Conservation (phyloP, 1,140 invertebrate species). For the Heliconius hewitsoni region DNA sequence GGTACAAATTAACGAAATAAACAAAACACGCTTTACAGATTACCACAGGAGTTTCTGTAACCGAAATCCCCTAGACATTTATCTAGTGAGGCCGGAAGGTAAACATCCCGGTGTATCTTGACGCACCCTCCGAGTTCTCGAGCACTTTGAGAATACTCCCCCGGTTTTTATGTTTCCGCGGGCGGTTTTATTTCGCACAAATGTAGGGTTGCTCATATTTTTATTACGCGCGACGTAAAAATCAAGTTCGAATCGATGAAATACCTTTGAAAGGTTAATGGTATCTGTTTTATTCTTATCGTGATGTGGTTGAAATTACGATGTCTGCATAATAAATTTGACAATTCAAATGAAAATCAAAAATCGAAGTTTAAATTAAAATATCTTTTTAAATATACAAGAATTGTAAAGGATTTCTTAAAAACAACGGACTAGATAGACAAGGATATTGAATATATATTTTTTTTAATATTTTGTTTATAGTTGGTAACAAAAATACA, state of each 20-base stretch:
- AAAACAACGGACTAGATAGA: too few relatives aligned
- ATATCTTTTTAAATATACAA: too few relatives aligned
- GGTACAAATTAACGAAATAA: conserved; percentile 13
- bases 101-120: conserved; percentile 55
- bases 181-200: conserved; percentile 57
- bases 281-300: neutral
- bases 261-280: conserved; percentile 19
- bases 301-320: neutral
- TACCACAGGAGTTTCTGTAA: conserved; percentile 20
- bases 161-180: conserved; percentile 65
- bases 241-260: conserved; percentile 34
- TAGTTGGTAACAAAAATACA: too few relatives aligned
- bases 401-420: too few relatives aligned
- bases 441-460: too few relatives aligned
- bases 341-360: too few relatives aligned
- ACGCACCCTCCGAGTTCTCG: conserved; percentile 33
- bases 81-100: conserved; percentile 51
- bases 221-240: conserved; percentile 57
- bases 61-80: conserved; percentile 49
- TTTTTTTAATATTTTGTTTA: too few relatives aligned
- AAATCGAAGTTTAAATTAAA: too few relatives aligned
- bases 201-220: conserved; percentile 64
- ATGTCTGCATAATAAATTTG: neutral
- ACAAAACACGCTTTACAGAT: conserved; percentile 12
- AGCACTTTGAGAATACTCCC: conserved; percentile 40